A percentile compares a stretch with the other conserved stretches of the same genome.
Conservation (phyloP, 2,113 vertebrate species). For the Acinonyx jubatus region DNA sequence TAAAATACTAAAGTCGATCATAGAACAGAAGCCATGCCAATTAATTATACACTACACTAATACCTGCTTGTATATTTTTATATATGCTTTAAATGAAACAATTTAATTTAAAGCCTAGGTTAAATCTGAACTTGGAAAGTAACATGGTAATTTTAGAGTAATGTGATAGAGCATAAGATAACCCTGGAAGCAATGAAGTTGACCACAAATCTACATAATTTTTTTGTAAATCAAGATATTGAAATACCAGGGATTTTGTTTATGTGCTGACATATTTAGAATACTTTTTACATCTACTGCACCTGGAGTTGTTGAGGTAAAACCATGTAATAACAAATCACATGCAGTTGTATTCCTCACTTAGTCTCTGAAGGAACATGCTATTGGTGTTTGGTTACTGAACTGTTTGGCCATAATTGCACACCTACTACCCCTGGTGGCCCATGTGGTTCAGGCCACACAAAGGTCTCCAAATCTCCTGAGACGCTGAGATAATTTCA, state of each 20-base stretch:
- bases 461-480: not conserved
- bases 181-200: not conserved
- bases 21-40: not conserved
- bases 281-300: not conserved
- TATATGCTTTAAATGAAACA: not conserved
- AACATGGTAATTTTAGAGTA: not conserved
- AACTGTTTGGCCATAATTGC: not conserved
- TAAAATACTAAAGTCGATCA: not conserved
- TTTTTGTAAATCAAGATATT: not conserved
- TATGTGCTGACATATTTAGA: not conserved
- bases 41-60: not conserved
- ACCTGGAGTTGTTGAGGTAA: constrained; percentile 14
- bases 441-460: not conserved
- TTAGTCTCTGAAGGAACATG: not conserved
- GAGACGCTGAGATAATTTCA: constrained; percentile 1
- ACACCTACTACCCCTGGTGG: not conserved
- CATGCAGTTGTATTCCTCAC: not conserved
- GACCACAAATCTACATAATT: not conserved
- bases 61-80: constrained; percentile 5
- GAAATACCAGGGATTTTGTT: not conserved
- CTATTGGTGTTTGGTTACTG: not conserved
- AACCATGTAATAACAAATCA: not conserved
- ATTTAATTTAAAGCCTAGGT: constrained; percentile 43
- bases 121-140: constrained; percentile 51
- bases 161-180: not conserved